A percentile compares a stretch with the other conserved stretches of the same genome.
Evolutionary conservation across 2,113 vertebrate genomes (phyloP).

Genomic region (Ardeotis arabs): DNA sequence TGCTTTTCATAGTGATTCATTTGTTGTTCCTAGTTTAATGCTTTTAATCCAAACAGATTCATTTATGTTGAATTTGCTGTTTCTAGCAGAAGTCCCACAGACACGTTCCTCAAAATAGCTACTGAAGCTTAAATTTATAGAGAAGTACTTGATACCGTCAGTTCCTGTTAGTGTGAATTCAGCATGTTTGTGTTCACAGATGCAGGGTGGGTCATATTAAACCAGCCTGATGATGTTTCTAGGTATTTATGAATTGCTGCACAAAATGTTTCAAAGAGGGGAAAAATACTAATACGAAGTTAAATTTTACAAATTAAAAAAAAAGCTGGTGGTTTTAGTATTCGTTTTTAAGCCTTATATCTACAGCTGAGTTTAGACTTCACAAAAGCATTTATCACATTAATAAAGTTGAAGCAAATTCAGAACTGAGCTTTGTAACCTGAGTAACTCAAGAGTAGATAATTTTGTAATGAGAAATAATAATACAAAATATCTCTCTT

Average conservation of each 20-base stretch:
- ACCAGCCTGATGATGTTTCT: background rate
- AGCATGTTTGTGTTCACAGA: background rate
- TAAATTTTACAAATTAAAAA: background rate
- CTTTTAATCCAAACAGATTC: background rate
- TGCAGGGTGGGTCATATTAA: background rate
- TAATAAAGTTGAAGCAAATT: background rate
- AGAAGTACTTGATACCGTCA: background rate
- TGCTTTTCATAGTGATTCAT: background rate
- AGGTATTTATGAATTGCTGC: background rate
- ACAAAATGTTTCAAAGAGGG: background rate
- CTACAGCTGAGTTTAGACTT: background rate
- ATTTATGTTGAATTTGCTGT: background rate
- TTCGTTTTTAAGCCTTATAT: background rate
- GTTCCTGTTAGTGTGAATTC: background rate
- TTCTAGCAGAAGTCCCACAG: conserved; percentile 1
- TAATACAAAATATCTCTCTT: background rate
- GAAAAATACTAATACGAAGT: background rate
- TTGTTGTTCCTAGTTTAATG: background rate
- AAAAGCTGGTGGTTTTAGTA: background rate
- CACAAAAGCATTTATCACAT: background rate
- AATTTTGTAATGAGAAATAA: background rate
- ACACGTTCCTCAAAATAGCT: background rate
- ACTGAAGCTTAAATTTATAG: background rate
- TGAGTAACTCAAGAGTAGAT: background rate
- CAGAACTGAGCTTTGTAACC: background rate